A percentile compares a stretch with the other conserved stretches of the same genome.
Evolutionary conservation across 1,140 invertebrate genomes (phyloP).

Genomic region (Rhagoletis pomonella): DNA sequence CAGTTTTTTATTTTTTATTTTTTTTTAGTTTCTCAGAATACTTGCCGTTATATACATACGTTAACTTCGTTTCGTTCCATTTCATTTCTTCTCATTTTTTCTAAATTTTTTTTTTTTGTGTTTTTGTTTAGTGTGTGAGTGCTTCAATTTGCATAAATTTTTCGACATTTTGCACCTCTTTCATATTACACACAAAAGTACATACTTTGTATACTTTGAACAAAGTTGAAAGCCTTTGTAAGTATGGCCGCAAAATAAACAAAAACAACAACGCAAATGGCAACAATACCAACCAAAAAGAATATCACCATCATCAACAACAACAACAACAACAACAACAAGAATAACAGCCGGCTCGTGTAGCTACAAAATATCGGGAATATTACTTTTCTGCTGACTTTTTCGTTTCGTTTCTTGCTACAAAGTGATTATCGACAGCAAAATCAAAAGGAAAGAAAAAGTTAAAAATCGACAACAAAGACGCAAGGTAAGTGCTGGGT

Average conservation of each 20-base stretch:
- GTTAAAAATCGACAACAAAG: not conserved
- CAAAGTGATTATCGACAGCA: constrained; percentile 18
- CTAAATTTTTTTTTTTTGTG: not conserved
- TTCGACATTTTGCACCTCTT: constrained; percentile 47
- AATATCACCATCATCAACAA: not conserved
- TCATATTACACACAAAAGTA: not conserved
- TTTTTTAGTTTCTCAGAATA: not conserved
- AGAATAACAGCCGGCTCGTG: constrained; percentile 48
- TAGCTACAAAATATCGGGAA: constrained; percentile 43
- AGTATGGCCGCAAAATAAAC: not conserved
- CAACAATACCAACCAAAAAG: not conserved
- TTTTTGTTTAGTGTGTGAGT: constrained; percentile 17
- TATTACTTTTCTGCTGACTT: constrained; percentile 39
- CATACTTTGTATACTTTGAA: not conserved
- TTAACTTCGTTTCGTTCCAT: not conserved
- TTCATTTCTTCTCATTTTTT: not conserved
- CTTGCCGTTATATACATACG: not conserved
- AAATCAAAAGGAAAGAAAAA: not conserved
- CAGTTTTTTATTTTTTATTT: not conserved
- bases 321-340: not conserved
- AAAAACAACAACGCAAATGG: not conserved
- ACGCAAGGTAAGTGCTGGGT: constrained; percentile 15
- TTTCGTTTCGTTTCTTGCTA: not conserved
- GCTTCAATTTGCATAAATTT: constrained; percentile 49
- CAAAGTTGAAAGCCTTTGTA: constrained; percentile 1